phyloP scores from a whole-genome alignment of 2,113 vertebrate species.

The Patagioenas fasciata region DNA sequence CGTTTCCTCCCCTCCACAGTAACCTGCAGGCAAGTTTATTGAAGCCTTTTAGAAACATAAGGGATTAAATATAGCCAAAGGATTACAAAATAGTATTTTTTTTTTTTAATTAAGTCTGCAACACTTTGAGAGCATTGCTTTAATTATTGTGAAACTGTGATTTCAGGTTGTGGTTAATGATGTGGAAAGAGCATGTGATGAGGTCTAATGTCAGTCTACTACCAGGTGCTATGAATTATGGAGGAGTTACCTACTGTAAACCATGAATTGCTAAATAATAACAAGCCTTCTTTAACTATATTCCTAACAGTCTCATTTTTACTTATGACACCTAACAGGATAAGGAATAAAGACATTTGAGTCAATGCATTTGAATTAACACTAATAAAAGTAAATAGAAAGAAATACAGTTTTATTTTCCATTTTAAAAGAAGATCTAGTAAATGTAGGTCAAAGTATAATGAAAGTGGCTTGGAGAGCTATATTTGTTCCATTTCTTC shows the following conservation, averaged over 20 bases:
- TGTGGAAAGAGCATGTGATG: not conserved
- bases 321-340: not conserved
- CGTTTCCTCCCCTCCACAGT: not conserved
- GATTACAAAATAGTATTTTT: not conserved
- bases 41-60: not conserved
- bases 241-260: not conserved
- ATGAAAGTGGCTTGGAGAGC: not conserved
- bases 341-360: not conserved
- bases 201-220: not conserved
- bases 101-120: not conserved
- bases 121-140: not conserved
- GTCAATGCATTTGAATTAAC: not conserved
- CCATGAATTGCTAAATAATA: not conserved
- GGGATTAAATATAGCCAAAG: not conserved
- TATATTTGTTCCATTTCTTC: not conserved
- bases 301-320: not conserved
- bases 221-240: not conserved
- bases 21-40: not conserved
- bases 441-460: not conserved
- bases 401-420: fast-evolving
- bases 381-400: not conserved
- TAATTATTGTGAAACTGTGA: not conserved
- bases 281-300: not conserved
- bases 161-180: not conserved
- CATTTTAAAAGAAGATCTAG: not conserved